Evolutionary conservation across 2,888 invertebrate species (phyloP).

Genomic region (Oscheius sp.): DNA sequence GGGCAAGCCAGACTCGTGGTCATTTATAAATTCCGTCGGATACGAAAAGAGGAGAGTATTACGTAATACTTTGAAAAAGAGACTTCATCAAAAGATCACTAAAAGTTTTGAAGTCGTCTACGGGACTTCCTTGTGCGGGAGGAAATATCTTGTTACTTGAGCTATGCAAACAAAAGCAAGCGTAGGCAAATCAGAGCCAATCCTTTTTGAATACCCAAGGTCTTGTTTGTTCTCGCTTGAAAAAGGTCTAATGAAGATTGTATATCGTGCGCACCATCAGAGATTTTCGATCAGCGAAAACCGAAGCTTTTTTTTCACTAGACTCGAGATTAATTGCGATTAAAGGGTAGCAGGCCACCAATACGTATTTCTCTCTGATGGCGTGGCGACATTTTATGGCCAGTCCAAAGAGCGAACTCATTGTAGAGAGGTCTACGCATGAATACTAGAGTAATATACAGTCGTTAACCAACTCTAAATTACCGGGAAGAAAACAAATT

Average conservation of each 20-base stretch:
- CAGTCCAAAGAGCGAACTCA: constrained; percentile 12
- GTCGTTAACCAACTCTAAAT: constrained; percentile 1
- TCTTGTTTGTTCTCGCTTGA: neutral
- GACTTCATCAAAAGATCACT: too few relatives aligned
- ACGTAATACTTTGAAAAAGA: too few relatives aligned
- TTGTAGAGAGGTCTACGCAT: constrained; percentile 5
- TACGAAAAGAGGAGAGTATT: too few relatives aligned
- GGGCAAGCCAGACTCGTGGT: too few relatives aligned
- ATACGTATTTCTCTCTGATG: neutral
- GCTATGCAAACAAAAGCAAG: constrained; percentile 15
- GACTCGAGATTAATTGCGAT: too few relatives aligned
- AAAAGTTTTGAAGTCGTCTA: too few relatives aligned
- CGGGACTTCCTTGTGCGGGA: constrained; percentile 10
- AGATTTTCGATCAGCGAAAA: too few relatives aligned
- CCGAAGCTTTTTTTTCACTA: too few relatives aligned
- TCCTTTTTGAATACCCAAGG: constrained; percentile 8
- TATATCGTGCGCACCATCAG: too few relatives aligned
- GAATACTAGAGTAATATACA: constrained; percentile 23
- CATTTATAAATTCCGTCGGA: too few relatives aligned
- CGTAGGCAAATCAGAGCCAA: neutral
- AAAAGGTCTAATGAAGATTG: too few relatives aligned
- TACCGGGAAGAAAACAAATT: neutral
- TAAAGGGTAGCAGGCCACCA: neutral
- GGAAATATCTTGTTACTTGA: constrained; percentile 18
- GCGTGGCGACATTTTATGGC: constrained; percentile 4